Conservation (phyloP, 2,797 vertebrate genomes). For the Halcyon leucocephala region DNA sequence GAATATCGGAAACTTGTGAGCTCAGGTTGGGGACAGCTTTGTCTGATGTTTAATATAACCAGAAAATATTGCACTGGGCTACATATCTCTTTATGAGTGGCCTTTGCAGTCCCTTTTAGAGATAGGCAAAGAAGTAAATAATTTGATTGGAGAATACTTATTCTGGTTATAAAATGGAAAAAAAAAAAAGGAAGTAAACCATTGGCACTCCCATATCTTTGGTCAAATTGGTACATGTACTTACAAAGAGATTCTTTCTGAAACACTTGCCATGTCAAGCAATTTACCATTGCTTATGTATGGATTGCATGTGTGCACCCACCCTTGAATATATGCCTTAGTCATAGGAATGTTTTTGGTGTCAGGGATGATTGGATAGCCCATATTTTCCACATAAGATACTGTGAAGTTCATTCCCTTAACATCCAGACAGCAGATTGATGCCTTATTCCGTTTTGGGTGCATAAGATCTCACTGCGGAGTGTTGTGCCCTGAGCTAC, state of each 20-base stretch:
- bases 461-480: fast-evolving
- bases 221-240: background rate
- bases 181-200: background rate
- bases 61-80: background rate
- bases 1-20: background rate
- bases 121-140: background rate
- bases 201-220: background rate
- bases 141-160: background rate
- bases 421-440: background rate
- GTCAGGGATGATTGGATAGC: too few species aligned
- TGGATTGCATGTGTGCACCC: too few species aligned
- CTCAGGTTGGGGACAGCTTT: background rate
- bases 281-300: background rate
- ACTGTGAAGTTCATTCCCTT: background rate
- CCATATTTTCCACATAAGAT: background rate
- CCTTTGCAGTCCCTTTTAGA: background rate
- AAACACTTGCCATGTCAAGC: background rate
- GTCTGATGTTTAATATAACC: background rate
- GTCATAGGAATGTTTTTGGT: background rate
- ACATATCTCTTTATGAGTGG: background rate
- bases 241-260: background rate
- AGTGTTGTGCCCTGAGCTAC: background rate
- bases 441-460: background rate
- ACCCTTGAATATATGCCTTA: background rate
- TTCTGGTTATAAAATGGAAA: background rate